Evolutionary conservation across 2,797 vertebrate species (phyloP), one percentile per base, ranked within the genome.

Genomic region (Helostoma temminkii): DNA sequence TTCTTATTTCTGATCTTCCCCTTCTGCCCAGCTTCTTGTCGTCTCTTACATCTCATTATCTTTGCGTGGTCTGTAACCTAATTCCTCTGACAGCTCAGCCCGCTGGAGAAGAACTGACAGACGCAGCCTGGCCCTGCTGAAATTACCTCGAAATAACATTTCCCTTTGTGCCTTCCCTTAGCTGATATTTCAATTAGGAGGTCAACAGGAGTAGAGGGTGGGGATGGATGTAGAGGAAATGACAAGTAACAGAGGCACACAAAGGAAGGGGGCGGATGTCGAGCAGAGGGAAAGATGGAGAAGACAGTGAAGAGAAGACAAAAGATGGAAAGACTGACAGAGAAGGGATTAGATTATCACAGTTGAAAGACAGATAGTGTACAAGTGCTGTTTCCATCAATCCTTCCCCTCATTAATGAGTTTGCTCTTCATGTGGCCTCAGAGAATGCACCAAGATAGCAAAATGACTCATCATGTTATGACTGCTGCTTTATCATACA

Each of bases 121-220:
- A 61, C 52, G 4, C 21, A 30, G 54, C 55, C 43, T n/a, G n/a
- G 74, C 72, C 64, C 67, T 6, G 6, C 71, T 82, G 86, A 86
- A 84, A 89, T 87, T 85, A 83, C 82, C 83, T 87, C 81, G 71
- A 82, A 91, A 90, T 84, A 91, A 89, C 89, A 87, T 91, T 92
- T 91, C 89, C 85, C 84, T 73, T 68, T 78, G 73, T 81, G 82
- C 50, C 67, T 55, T 72, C 81, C 71, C 55, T 74, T 76, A 70
- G 81, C 86, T 88, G 89, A 92, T 90, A 86, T 93, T 91, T 90
- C 80, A 88, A 90, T 91, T 89, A 92, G 80, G 80, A 79, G 86
- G 81, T 87, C 78, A 86, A 75, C 50, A 9, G 74, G 47, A 80
- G 69, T 1, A 28, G 81, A 28, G 81, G 62, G 43, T 60, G 58